Conservation (phyloP, 2,888 invertebrate genomes). For the Thereva nobilitata region DNA sequence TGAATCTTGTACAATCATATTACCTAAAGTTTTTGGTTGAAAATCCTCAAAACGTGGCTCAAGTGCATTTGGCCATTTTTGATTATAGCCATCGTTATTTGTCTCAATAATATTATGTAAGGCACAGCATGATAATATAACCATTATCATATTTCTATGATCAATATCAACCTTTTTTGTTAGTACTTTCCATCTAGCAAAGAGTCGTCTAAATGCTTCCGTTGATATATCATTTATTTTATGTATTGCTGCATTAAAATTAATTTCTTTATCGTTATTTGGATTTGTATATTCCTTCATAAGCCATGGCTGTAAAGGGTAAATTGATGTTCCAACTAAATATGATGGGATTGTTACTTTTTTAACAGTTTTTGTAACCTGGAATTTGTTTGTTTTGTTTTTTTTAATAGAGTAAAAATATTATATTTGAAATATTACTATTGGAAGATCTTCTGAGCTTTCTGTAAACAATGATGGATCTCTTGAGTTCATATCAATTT, state of each 20-base stretch:
- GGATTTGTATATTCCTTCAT: constrained; percentile 51
- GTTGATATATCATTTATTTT: constrained; percentile 51
- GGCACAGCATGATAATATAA: constrained; percentile 52
- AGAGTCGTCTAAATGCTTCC: constrained; percentile 51
- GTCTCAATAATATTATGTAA: constrained; percentile 54
- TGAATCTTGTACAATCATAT: constrained; percentile 1
- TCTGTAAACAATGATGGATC: constrained; percentile 47
- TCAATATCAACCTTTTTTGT: constrained; percentile 50
- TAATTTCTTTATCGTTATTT: constrained; percentile 48
- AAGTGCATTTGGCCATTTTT: constrained; percentile 50
- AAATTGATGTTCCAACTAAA: constrained; percentile 40
- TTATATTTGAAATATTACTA: constrained; percentile 31
- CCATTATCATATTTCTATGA: constrained; percentile 51
- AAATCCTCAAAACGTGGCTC: constrained; percentile 17
- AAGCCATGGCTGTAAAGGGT: constrained; percentile 53
- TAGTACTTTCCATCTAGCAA: constrained; percentile 54
- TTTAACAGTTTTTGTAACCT: constrained; percentile 31
- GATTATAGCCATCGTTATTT: constrained; percentile 49
- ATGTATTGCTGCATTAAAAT: constrained; percentile 53
- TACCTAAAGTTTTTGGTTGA: constrained; percentile 2
- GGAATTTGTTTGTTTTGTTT: background rate
- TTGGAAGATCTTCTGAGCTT: constrained; percentile 47
- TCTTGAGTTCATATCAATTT: constrained; percentile 49
- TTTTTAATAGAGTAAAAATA: background rate
- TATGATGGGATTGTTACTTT: constrained; percentile 30